Conservation (phyloP, 2,888 invertebrate species). For the Serripes groenlandicus region DNA sequence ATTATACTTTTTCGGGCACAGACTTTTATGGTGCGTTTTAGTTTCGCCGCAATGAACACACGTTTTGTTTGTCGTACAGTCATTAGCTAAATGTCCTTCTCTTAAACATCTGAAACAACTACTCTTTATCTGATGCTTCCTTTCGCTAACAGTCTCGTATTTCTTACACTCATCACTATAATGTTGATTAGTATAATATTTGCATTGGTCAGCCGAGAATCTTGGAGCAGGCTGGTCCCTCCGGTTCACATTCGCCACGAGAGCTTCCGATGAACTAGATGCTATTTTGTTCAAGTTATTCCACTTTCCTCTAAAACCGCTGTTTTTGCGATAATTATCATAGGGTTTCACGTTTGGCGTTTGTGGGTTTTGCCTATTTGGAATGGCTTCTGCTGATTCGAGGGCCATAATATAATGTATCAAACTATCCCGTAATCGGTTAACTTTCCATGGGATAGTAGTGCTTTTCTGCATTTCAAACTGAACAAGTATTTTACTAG, state of each 20-base stretch:
- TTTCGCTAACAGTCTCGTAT: conserved; percentile 26
- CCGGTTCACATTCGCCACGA: not conserved
- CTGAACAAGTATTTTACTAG: conserved; percentile 27
- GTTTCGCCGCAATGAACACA: conserved; percentile 13
- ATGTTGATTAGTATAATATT: not conserved
- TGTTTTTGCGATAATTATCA: not conserved
- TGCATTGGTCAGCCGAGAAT: conserved; percentile 51
- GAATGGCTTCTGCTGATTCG: conserved; percentile 20
- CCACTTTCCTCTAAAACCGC: too few relatives aligned
- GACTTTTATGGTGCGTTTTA: conserved; percentile 12
- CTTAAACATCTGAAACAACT: conserved; percentile 42
- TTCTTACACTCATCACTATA: conserved; percentile 44
- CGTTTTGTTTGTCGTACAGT: not conserved
- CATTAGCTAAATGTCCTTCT: not conserved
- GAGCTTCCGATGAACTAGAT: not conserved
- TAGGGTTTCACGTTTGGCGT: not conserved
- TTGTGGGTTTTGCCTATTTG: not conserved
- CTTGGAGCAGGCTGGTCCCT: conserved; percentile 32
- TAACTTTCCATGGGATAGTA: conserved; percentile 15
- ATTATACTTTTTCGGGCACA: conserved; percentile 21
- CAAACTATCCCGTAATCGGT: conserved; percentile 6
- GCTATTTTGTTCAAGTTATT: not conserved
- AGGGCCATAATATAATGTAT: conserved; percentile 29
- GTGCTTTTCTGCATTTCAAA: conserved; percentile 43
- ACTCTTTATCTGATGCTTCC: conserved; percentile 18